phyloP scores from a whole-genome alignment of 2,113 vertebrate genomes.

The Brachypodius melanocephalos region DNA sequence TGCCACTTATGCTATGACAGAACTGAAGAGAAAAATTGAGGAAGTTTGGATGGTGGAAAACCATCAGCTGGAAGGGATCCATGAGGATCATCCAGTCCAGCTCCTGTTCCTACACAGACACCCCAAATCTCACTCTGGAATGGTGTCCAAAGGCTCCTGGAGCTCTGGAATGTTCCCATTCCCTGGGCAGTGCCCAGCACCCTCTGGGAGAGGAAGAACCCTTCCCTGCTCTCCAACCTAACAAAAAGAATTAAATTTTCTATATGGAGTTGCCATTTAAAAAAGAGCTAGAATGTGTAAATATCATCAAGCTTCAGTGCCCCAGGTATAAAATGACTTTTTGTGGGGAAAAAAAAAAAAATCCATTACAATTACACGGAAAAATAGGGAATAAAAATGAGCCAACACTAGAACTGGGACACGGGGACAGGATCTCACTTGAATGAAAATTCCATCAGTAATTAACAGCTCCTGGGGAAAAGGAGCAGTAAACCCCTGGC shows the following conservation, averaged over 20 bases:
- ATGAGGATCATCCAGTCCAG: fast-evolving
- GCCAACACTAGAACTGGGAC: not conserved
- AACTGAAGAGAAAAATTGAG: not conserved
- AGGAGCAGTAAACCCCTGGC: not conserved
- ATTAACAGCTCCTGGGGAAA: slow-evolving; percentile 12
- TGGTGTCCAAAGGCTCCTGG: fast-evolving
- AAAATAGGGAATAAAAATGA: slow-evolving; percentile 10
- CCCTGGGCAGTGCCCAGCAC: not conserved
- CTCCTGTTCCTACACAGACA: fast-evolving
- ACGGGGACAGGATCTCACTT: not conserved
- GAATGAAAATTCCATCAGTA: not conserved
- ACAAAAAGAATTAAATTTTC: not conserved
- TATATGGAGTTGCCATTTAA: not conserved
- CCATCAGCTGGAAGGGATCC: not conserved
- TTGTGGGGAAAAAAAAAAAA: not conserved
- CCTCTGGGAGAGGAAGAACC: not conserved
- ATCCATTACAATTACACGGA: slow-evolving; percentile 30
- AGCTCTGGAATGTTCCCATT: not conserved
- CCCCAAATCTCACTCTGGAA: not conserved
- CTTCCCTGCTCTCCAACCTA: fast-evolving
- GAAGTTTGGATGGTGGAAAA: not conserved
- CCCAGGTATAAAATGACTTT: slow-evolving; percentile 36
- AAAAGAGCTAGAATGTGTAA: not conserved
- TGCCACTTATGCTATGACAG: not conserved
- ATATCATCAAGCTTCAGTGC: slow-evolving; percentile 18